Percentiles rank a stretch among this genome's conserved stretches.
phyloP scores from a whole-genome alignment of 1,140 invertebrate genomes.

The Achatina immaculata region DNA sequence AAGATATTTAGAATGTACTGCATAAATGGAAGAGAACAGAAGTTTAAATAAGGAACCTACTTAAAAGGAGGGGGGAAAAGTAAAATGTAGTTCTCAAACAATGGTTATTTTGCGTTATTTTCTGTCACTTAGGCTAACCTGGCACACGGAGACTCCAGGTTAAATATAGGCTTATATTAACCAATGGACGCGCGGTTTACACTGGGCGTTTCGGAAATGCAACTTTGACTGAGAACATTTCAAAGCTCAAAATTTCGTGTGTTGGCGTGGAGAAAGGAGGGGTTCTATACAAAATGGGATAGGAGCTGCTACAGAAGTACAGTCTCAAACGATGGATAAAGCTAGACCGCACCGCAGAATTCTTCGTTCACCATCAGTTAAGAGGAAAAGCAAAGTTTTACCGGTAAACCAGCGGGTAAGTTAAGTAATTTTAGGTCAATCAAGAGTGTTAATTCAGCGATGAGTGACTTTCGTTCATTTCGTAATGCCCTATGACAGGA shows the following conservation, averaged over 20 bases:
- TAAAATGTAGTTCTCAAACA: too few relatives aligned
- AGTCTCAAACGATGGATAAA: constrained; percentile 30
- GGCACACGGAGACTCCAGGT: not conserved
- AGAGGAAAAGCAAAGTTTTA: constrained; percentile 79
- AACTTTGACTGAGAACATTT: constrained; percentile 21
- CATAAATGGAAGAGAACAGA: too few relatives aligned
- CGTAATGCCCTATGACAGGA: too few relatives aligned
- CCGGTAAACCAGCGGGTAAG: constrained; percentile 82
- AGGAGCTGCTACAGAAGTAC: not conserved
- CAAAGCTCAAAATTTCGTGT: constrained; percentile 4
- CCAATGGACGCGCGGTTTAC: constrained; percentile 9
- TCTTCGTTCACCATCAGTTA: constrained; percentile 79
- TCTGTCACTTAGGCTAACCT: not conserved
- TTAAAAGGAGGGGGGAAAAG: too few relatives aligned
- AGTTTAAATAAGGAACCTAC: too few relatives aligned
- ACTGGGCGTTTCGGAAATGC: not conserved
- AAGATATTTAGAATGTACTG: too few relatives aligned
- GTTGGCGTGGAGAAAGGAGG: not conserved
- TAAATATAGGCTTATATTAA: constrained; percentile 11
- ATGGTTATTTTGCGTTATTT: too few relatives aligned
- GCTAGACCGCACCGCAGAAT: constrained; percentile 39
- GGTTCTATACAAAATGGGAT: constrained; percentile 21
- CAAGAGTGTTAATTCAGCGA: not conserved
- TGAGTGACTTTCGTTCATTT: too few relatives aligned
- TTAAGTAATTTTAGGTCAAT: constrained; percentile 45